phyloP scores from a whole-genome alignment of 2,888 invertebrate species.

The Exephanes ischioxanthus region DNA sequence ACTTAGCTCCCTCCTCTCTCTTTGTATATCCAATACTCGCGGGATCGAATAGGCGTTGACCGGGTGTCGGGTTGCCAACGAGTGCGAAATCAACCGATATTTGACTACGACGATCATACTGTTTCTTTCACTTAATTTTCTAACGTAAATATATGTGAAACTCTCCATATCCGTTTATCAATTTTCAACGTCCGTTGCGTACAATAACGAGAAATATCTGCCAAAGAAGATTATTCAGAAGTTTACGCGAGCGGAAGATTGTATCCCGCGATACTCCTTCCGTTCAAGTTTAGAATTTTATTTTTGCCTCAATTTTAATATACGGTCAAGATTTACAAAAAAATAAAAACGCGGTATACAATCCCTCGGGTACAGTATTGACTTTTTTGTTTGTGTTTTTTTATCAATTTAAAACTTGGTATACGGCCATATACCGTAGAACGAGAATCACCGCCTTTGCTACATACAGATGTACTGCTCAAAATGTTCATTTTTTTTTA shows the following conservation, averaged over 20 bases:
- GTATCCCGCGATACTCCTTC: conserved; percentile 11
- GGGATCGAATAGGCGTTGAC: conserved; percentile 42
- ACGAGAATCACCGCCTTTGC: conserved; percentile 55
- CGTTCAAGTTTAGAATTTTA: conserved; percentile 43
- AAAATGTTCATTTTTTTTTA: conserved; percentile 74
- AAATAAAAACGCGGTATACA: conserved; percentile 18
- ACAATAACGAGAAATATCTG: conserved; percentile 57
- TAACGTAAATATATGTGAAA: conserved; percentile 3
- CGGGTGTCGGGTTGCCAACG: conserved; percentile 5
- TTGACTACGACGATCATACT: neutral
- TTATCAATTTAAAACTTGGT: conserved; percentile 28
- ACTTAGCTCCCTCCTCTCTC: conserved; percentile 57
- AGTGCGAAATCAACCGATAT: conserved; percentile 19
- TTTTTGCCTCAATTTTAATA: conserved; percentile 34
- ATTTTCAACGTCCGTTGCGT: conserved; percentile 29
- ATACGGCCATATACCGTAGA: conserved; percentile 8
- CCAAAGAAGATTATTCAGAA: conserved; percentile 65
- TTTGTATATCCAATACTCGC: conserved; percentile 32
- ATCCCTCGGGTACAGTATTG: conserved; percentile 48
- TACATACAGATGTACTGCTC: conserved; percentile 75
- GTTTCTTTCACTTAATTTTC: conserved; percentile 13
- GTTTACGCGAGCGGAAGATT: conserved; percentile 40
- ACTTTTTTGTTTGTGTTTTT: neutral
- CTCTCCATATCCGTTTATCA: conserved; percentile 14
- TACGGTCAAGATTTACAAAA: neutral